A percentile compares a stretch with the other conserved stretches of the same genome.
Evolutionary conservation across 2,888 invertebrate species (phyloP).

Genomic region (Bibio marci): DNA sequence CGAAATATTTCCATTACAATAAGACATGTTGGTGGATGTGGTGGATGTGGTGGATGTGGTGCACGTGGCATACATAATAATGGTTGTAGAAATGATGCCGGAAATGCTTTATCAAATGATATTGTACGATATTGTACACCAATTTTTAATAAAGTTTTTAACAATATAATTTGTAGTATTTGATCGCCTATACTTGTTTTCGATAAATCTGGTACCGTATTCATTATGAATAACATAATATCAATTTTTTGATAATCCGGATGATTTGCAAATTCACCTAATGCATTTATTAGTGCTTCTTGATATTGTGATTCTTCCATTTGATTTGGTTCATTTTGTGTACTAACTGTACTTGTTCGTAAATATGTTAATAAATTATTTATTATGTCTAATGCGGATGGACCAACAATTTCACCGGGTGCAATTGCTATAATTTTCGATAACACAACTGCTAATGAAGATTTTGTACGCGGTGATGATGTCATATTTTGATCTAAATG

Average conservation of each 20-base stretch:
- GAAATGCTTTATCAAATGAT: conserved; percentile 90
- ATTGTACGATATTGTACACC: conserved; percentile 91
- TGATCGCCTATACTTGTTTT: conserved; percentile 46
- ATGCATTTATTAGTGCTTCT: conserved; percentile 86
- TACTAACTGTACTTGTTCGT: conserved; percentile 62
- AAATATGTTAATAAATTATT: conserved; percentile 92
- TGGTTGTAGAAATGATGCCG: conserved; percentile 85
- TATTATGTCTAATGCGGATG: conserved; percentile 94
- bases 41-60: conserved; percentile 60
- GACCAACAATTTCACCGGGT: conserved; percentile 87
- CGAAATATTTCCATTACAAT: conserved; percentile 91
- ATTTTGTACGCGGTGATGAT: conserved; percentile 43
- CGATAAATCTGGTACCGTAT: conserved; percentile 64
- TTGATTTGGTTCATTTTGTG: conserved; percentile 40
- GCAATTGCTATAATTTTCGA: conserved; percentile 94
- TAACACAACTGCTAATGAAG: conserved; percentile 86
- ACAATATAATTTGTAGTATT: conserved; percentile 78
- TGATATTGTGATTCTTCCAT: conserved; percentile 76
- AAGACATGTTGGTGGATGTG: conserved; percentile 67
- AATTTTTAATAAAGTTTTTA: conserved; percentile 86
- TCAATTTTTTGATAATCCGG: conserved; percentile 90
- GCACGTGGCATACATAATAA: conserved; percentile 72
- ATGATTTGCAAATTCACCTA: conserved; percentile 97
- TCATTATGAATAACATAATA: conserved; percentile 56
- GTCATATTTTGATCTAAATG: conserved; percentile 58